These are phyloP conservation scores for Andrena fulva DNA, from an alignment of 2,888 invertebrate genomes.

Conservation along the genomic window DNA sequence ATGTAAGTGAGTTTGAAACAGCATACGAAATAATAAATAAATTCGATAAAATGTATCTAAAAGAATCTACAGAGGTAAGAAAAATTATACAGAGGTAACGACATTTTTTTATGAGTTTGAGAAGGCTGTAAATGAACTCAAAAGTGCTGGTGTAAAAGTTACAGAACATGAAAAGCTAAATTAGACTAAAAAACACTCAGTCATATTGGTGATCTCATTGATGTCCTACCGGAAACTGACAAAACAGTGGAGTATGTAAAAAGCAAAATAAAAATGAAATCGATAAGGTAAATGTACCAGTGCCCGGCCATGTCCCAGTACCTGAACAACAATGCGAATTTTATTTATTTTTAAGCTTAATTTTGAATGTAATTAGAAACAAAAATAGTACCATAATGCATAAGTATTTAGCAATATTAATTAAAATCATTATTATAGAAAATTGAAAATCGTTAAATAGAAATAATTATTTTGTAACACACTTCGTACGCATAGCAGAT, in stretches of 20 bases:
- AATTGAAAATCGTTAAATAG: too few relatives aligned
- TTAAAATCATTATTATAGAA: too few relatives aligned
- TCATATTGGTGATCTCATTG: conserved; percentile 70
- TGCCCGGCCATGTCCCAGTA: too few relatives aligned
- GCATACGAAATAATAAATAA: conserved; percentile 31
- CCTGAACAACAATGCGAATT: too few relatives aligned
- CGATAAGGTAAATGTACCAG: too few relatives aligned
- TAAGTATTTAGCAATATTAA: too few relatives aligned
- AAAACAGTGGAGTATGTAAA: conserved; percentile 69
- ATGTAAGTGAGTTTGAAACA: conserved; percentile 7
- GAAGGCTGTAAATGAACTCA: conserved; percentile 26
- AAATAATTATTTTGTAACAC: too few relatives aligned
- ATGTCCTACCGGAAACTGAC: conserved; percentile 60
- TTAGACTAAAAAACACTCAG: conserved; percentile 66
- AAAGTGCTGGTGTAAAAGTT: conserved; percentile 41
- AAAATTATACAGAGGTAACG: conserved; percentile 11
- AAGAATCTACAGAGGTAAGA: conserved; percentile 37
- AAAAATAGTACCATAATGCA: too few relatives aligned
- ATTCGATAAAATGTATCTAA: conserved; percentile 39
- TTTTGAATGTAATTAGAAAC: too few relatives aligned
- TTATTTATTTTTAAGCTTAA: too few relatives aligned
- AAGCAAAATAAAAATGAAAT: conserved; percentile 59
- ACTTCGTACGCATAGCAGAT: too few relatives aligned
- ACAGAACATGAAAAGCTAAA: conserved; percentile 69
- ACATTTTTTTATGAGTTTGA: conserved; percentile 35